Evolutionary conservation across 2,888 invertebrate genomes (phyloP).

Genomic region (Agriopis marginaria): DNA sequence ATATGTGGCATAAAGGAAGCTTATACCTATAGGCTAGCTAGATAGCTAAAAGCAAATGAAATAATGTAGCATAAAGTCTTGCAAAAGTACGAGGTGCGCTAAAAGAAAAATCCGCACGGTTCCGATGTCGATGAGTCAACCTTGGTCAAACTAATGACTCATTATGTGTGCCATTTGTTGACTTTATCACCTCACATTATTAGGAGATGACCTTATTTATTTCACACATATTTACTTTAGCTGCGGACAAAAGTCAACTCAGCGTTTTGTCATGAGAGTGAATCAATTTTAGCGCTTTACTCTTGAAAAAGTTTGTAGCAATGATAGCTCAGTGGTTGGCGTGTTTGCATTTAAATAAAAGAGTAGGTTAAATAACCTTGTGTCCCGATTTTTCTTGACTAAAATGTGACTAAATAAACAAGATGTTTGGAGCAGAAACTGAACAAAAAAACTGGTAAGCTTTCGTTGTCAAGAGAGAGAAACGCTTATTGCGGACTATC

Average conservation of each 20-base stretch:
- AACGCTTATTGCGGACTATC: too few relatives aligned
- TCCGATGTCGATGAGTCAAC: slow-evolving; percentile 17
- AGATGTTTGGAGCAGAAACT: too few relatives aligned
- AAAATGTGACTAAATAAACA: too few relatives aligned
- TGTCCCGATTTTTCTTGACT: too few relatives aligned
- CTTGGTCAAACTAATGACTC: slow-evolving; percentile 26
- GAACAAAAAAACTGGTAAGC: too few relatives aligned
- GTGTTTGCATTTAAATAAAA: too few relatives aligned
- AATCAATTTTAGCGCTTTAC: background rate
- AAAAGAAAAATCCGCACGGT: slow-evolving; percentile 2
- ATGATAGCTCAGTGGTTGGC: too few relatives aligned
- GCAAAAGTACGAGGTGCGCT: background rate
- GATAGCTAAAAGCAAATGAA: background rate
- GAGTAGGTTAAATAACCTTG: too few relatives aligned
- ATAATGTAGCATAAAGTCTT: background rate
- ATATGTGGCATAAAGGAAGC: too few relatives aligned
- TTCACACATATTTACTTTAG: slow-evolving; percentile 15
- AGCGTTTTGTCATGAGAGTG: background rate
- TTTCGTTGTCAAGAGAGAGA: too few relatives aligned
- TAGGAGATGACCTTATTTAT: slow-evolving; percentile 17
- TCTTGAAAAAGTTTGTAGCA: background rate
- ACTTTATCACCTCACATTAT: slow-evolving; percentile 29
- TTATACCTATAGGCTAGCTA: too few relatives aligned
- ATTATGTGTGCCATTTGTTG: slow-evolving; percentile 29
- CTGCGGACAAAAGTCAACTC: background rate